These are phyloP conservation scores for Irena cyanogastra DNA, from an alignment of 2,113 vertebrate species.

Conservation along the genomic window DNA sequence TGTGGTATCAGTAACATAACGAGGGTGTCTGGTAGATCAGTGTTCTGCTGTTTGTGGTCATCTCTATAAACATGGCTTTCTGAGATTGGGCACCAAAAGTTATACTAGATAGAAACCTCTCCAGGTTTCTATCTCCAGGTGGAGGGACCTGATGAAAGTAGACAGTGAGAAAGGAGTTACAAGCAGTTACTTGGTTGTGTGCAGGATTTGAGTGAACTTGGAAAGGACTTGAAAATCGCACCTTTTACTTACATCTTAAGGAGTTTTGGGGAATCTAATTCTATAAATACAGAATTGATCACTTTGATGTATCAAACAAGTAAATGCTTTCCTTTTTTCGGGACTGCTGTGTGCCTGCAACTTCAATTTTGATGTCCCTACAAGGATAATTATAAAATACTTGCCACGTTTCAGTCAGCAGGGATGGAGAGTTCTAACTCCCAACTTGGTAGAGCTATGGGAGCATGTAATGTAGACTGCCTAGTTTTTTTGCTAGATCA, in stretches of 20 bases:
- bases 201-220: not conserved
- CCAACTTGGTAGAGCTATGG: not conserved
- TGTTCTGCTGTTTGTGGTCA: not conserved
- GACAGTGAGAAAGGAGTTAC: not conserved
- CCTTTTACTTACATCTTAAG: not conserved
- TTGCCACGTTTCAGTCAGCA: not conserved
- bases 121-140: accelerated
- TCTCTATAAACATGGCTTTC: not conserved
- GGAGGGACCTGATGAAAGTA: not conserved
- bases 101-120: not conserved
- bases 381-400: not conserved
- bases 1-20: not conserved
- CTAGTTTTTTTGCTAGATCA: not conserved
- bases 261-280: not conserved
- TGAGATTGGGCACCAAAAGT: not conserved
- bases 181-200: not conserved
- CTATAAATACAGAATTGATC: not conserved
- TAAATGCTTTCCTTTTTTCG: not conserved
- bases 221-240: not conserved
- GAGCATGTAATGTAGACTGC: not conserved
- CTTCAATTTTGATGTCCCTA: not conserved
- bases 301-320: not conserved
- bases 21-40: not conserved
- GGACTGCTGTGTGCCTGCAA: not conserved
- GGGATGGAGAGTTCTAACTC: not conserved